Percentiles rank a stretch among this genome's conserved stretches.
phyloP scores from a whole-genome alignment of 2,888 invertebrate species.

The Hypomecis atomaria region DNA sequence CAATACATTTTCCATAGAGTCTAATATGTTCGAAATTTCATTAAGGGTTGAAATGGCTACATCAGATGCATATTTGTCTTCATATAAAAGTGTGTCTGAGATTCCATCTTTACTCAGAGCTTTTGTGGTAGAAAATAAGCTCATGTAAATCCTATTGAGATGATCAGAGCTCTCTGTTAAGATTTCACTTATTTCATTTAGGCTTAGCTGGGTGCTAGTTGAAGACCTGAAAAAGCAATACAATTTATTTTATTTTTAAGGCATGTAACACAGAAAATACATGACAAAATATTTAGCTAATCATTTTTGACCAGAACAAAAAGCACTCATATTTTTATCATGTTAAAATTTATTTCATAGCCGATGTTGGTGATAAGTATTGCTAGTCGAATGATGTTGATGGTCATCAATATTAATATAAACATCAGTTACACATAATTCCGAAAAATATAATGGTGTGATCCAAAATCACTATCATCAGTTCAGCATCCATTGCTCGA shows the following conservation, averaged over 20 bases:
- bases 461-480: too few species aligned
- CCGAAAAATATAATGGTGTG: too few species aligned
- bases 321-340: too few species aligned
- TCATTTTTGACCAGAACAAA: too few species aligned
- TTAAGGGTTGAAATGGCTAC: conserved; percentile 67
- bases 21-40: conserved; percentile 69
- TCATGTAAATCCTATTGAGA: conserved; percentile 71
- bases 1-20: conserved; percentile 72
- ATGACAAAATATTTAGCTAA: too few species aligned
- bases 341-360: too few species aligned
- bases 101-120: conserved; percentile 68
- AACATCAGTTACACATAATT: too few species aligned
- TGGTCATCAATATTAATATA: too few species aligned
- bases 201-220: conserved; percentile 41
- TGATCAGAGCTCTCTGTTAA: conserved; percentile 75
- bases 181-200: conserved; percentile 66
- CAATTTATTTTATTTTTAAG: background rate
- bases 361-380: too few species aligned
- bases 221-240: conserved; percentile 19
- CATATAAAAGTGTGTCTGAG: conserved; percentile 65
- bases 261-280: background rate
- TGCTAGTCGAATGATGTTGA: too few species aligned
- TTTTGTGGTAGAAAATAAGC: conserved; percentile 69
- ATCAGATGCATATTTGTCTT: conserved; percentile 76
- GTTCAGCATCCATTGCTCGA: too few species aligned